These are phyloP conservation scores for Tetrao urogallus DNA, from an alignment of 2,113 vertebrate species.

Conservation along the genomic window DNA sequence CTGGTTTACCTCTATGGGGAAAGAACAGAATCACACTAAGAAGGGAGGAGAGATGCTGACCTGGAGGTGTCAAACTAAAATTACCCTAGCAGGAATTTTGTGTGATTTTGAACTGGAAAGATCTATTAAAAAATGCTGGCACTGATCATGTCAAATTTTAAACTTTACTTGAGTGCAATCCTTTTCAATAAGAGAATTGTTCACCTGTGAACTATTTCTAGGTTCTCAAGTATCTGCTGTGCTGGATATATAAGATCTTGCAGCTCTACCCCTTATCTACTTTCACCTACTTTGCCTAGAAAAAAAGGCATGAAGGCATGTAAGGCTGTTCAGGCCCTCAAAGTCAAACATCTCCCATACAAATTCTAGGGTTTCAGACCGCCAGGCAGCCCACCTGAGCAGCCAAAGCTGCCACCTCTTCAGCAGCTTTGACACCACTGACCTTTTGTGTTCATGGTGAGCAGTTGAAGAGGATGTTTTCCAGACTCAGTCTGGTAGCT, in stretches of 20 bases:
- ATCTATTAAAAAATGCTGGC: neutral
- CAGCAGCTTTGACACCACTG: neutral
- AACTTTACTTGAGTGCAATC: neutral
- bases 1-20: slow-evolving; percentile 24
- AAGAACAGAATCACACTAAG: slow-evolving; percentile 3
- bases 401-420: neutral
- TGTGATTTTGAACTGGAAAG: neutral
- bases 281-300: neutral
- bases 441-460: neutral
- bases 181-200: neutral
- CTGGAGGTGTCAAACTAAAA: slow-evolving; percentile 1
- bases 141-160: neutral
- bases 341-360: neutral
- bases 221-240: neutral
- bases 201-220: neutral
- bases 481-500: neutral
- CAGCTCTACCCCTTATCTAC: neutral
- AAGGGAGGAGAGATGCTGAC: neutral
- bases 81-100: neutral
- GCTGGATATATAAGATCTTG: neutral
- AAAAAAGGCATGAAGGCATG: neutral
- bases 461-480: neutral
- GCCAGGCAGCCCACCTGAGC: neutral
- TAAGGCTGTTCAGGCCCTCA: neutral
- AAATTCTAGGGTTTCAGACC: neutral